Percentiles rank a stretch among this genome's conserved stretches.
phyloP scores from a whole-genome alignment of 2,888 invertebrate genomes.

The Vannuccia rotundouncinata region DNA sequence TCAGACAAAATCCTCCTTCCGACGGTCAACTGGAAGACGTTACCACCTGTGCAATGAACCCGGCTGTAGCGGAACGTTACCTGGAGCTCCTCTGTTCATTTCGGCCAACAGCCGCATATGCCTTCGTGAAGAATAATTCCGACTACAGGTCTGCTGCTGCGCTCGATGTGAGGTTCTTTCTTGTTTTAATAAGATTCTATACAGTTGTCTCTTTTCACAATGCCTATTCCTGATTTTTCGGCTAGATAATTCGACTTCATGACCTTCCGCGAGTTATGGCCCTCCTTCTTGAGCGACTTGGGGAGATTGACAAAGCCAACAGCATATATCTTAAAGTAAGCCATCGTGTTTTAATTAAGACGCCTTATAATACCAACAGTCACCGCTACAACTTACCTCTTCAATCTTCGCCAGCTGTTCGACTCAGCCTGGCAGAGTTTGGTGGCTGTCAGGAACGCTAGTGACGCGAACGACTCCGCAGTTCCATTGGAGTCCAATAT shows the following conservation, averaged over 20 bases:
- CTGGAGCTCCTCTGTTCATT: neutral
- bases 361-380: too few species aligned
- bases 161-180: neutral
- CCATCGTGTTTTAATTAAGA: slow-evolving; percentile 22
- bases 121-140: slow-evolving; percentile 2
- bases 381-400: too few species aligned
- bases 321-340: slow-evolving; percentile 36
- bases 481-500: neutral
- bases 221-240: neutral
- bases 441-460: neutral
- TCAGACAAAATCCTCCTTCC: neutral
- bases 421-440: neutral
- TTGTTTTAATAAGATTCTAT: neutral
- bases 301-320: neutral
- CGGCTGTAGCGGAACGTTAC: slow-evolving; percentile 2
- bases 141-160: slow-evolving; percentile 6
- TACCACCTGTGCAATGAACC: neutral
- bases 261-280: slow-evolving; percentile 17
- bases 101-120: neutral
- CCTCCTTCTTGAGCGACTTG: neutral
- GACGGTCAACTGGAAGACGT: neutral
- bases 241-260: neutral
- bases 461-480: neutral
- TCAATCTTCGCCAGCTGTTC: neutral
- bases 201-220: neutral